Evolutionary conservation across 2,797 vertebrate genomes (phyloP).

Genomic region (Acanthopagrus latus): DNA sequence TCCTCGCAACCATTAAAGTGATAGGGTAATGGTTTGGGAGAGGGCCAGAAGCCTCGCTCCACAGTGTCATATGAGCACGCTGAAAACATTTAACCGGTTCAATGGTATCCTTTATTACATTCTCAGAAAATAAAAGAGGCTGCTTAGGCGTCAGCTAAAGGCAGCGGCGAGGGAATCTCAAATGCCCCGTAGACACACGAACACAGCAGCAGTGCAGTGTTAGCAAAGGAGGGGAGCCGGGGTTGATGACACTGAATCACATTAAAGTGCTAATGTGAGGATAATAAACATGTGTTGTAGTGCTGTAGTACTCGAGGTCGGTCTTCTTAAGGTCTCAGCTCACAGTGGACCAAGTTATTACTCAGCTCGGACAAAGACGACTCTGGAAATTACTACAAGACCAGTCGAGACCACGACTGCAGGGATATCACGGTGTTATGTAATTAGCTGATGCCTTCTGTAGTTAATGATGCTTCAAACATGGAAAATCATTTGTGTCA

Average conservation of each 20-base stretch:
- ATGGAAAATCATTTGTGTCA: too few relatives aligned
- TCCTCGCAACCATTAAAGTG: slow-evolving; percentile 56
- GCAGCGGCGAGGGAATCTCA: slow-evolving; percentile 27
- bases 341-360: too few relatives aligned
- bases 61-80: slow-evolving; percentile 35
- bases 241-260: slow-evolving; percentile 44
- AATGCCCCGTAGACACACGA: slow-evolving; percentile 34
- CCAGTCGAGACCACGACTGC: too few relatives aligned
- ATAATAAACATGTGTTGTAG: slow-evolving; percentile 33
- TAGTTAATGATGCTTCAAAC: too few relatives aligned
- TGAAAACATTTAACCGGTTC: slow-evolving; percentile 64
- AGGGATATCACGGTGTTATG: too few relatives aligned
- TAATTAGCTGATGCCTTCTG: too few relatives aligned
- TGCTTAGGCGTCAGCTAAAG: slow-evolving; percentile 41
- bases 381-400: too few relatives aligned
- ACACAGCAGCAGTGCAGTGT: slow-evolving; percentile 25
- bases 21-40: slow-evolving; percentile 62
- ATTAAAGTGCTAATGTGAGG: slow-evolving; percentile 33
- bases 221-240: slow-evolving; percentile 20
- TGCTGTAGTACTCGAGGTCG: too few relatives aligned
- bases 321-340: too few relatives aligned
- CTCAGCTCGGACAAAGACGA: too few relatives aligned
- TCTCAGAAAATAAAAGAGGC: slow-evolving; percentile 51
- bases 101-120: slow-evolving; percentile 64
- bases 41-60: slow-evolving; percentile 60